Evolutionary conservation across 2,113 vertebrate genomes (phyloP).

Genomic region (Nerophis ophidion): DNA sequence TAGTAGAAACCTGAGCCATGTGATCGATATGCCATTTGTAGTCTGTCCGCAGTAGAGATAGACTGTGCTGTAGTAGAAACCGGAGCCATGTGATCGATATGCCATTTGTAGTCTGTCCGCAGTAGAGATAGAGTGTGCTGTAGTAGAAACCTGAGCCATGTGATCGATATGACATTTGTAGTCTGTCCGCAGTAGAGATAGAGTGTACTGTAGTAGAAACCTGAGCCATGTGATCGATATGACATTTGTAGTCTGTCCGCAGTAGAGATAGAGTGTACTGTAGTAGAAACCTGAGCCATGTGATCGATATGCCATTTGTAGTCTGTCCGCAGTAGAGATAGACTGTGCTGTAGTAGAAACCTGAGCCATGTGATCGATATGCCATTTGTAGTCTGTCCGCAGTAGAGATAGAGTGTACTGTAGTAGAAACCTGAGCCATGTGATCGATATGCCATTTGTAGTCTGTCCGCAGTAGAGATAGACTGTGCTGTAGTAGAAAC

Average conservation of each 20-base stretch:
- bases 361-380: constrained; percentile 30
- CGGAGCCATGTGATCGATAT: constrained; percentile 30
- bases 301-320: constrained; percentile 37
- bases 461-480: neutral
- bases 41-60: neutral
- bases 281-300: constrained; percentile 19
- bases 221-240: constrained; percentile 30
- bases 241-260: constrained; percentile 19
- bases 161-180: constrained; percentile 37
- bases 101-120: constrained; percentile 19
- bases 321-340: neutral
- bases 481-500: constrained; percentile 12
- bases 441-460: constrained; percentile 37
- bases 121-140: no score
- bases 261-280: neutral
- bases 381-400: constrained; percentile 19
- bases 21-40: constrained; percentile 37
- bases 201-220: constrained; percentile 11
- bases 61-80: constrained; percentile 12
- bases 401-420: neutral
- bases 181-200: neutral
- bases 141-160: constrained; percentile 19
- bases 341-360: constrained; percentile 12
- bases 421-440: constrained; percentile 19
- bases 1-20: constrained; percentile 19